These are phyloP conservation scores for Siniperca chuatsi DNA, from an alignment of 2,113 vertebrate genomes.

Conservation along the genomic window DNA sequence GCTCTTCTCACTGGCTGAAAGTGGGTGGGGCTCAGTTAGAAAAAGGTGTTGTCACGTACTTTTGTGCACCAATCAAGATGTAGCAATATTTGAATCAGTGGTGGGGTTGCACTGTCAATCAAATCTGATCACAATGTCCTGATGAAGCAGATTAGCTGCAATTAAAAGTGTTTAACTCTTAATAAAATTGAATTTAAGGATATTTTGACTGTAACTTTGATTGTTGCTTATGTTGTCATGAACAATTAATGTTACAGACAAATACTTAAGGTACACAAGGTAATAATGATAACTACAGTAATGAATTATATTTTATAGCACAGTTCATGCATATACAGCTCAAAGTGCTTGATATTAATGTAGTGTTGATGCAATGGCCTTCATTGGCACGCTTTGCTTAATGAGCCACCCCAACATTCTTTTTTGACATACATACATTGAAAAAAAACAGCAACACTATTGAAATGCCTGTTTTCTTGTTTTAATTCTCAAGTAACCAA, in stretches of 20 bases:
- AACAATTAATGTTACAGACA: too few relatives aligned
- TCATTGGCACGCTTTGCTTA: neutral
- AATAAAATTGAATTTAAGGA: too few relatives aligned
- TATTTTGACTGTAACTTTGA: neutral
- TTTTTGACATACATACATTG: neutral
- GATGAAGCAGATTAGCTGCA: neutral
- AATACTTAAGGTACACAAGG: neutral
- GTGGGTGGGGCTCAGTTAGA: too few relatives aligned
- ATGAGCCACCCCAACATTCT: neutral
- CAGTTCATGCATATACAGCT: neutral
- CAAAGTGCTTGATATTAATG: neutral
- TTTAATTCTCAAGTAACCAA: slow-evolving; percentile 3
- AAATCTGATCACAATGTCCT: neutral
- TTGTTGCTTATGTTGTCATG: neutral
- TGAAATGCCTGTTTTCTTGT: neutral
- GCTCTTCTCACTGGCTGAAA: too few relatives aligned
- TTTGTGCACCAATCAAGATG: neutral
- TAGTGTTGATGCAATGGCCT: neutral
- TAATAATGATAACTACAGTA: neutral
- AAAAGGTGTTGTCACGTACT: too few relatives aligned
- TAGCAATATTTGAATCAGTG: neutral
- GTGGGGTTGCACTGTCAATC: neutral
- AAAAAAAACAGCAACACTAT: slow-evolving; percentile 4
- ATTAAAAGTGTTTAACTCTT: neutral
- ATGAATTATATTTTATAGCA: neutral